phyloP scores from a whole-genome alignment of 1,140 invertebrate genomes.

The Platorchestia sp. region DNA sequence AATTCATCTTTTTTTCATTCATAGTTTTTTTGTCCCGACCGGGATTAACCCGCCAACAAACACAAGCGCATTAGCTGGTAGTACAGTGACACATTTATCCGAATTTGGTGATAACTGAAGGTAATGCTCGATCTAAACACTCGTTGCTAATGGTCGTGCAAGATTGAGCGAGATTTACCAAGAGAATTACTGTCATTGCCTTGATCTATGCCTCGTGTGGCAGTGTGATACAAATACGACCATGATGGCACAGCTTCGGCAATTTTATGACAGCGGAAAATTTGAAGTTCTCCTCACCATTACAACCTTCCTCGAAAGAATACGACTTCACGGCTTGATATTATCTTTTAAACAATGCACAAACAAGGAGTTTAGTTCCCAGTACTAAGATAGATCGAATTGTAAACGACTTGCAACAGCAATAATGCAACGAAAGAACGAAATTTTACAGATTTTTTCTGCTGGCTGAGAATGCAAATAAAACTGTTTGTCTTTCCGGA shows the following conservation, averaged over 20 bases:
- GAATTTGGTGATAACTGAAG: background rate
- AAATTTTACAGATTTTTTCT: background rate
- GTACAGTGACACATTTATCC: background rate
- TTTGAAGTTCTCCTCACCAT: background rate
- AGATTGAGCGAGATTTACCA: background rate
- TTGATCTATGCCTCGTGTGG: background rate
- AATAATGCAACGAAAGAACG: background rate
- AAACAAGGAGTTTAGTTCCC: background rate
- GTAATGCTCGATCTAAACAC: background rate
- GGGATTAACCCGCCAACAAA: background rate
- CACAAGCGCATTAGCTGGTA: background rate
- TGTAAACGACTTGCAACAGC: background rate
- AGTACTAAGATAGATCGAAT: background rate
- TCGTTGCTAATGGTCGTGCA: background rate
- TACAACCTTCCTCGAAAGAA: background rate
- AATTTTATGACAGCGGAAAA: background rate
- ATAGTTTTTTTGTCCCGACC: background rate
- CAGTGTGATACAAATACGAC: background rate
- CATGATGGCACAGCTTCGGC: background rate
- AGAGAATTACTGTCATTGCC: background rate
- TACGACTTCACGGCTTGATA: background rate
- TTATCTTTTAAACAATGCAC: background rate
- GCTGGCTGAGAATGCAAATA: background rate
- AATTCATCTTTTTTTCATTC: background rate
- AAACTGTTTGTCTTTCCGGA: background rate